A percentile compares a stretch with the other conserved stretches of the same genome.
phyloP scores from a whole-genome alignment of 2,888 invertebrate species.

The Heliconius charithonia region DNA sequence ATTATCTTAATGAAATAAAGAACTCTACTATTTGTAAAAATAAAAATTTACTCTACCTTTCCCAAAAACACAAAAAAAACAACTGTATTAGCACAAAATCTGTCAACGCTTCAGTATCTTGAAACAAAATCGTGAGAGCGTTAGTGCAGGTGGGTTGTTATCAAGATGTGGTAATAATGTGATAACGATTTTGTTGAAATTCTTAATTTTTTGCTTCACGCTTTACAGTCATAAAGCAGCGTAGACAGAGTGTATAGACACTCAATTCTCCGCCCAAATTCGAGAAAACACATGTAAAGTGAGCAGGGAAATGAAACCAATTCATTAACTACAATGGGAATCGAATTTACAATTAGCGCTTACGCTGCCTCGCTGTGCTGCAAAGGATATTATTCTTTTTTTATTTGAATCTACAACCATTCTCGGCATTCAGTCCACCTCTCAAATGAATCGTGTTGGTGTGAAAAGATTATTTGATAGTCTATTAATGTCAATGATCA shows the following conservation, averaged over 20 bases:
- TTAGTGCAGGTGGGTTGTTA: constrained; percentile 14
- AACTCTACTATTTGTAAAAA: not conserved
- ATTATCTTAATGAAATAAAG: not conserved
- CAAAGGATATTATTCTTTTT: too few species aligned
- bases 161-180: constrained; percentile 24
- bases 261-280: too few species aligned
- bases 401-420: not conserved
- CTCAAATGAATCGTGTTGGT: not conserved
- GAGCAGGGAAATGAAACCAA: too few species aligned
- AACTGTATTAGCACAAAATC: constrained; percentile 22
- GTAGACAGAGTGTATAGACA: not conserved
- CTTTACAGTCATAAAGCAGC: not conserved
- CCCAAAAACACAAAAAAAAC: not conserved
- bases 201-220: not conserved
- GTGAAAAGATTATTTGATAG: constrained; percentile 22
- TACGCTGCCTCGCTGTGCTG: too few species aligned
- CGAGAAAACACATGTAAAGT: too few species aligned
- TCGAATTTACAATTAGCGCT: not conserved
- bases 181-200: constrained; percentile 9
- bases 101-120: constrained; percentile 28
- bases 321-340: not conserved
- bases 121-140: constrained; percentile 32
- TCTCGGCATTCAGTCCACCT: not conserved
- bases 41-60: not conserved
- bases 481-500: constrained; percentile 44